Percentiles rank a stretch among this genome's conserved stretches.
phyloP scores from a whole-genome alignment of 1,140 invertebrate genomes.

The silkworm (Bombyx mori) region ASM3026992v2 NC_085109.1:14476001-14476500 shows the following conservation, averaged over 20 bases:
- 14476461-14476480: too few relatives aligned
- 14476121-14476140: too few relatives aligned
- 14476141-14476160: too few relatives aligned
- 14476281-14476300: constrained; percentile 2
- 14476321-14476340: constrained; percentile 2
- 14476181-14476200: not conserved
- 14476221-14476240: not conserved
- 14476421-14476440: too few relatives aligned
- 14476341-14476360: too few relatives aligned
- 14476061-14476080: constrained; percentile 25
- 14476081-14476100: constrained; percentile 10
- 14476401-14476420: too few relatives aligned
- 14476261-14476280: not conserved
- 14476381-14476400: too few relatives aligned
- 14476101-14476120: too few relatives aligned
- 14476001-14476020: constrained; percentile 23
- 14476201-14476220: constrained; percentile 2
- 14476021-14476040: constrained; percentile 21
- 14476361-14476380: too few relatives aligned
- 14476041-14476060: constrained; percentile 12
- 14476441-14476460: too few relatives aligned
- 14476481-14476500: too few relatives aligned
- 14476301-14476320: constrained; percentile 4
- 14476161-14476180: too few relatives aligned
- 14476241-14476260: constrained; percentile 7